phyloP scores from a whole-genome alignment of 2,888 invertebrate genomes.

The Diabrotica balteata region DNA sequence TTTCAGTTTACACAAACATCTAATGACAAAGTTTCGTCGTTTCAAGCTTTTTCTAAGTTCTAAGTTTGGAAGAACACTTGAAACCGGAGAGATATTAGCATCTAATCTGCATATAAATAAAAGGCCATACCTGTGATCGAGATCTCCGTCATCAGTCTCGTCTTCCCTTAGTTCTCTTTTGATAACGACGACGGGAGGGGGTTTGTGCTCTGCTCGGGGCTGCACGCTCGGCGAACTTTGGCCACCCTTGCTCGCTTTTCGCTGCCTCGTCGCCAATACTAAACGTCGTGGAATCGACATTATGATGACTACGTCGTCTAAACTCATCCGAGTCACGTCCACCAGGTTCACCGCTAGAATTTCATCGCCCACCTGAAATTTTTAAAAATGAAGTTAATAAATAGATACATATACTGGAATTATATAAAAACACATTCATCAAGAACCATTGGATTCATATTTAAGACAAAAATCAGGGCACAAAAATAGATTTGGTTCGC shows the following conservation, averaged over 20 bases:
- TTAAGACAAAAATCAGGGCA: too few species aligned
- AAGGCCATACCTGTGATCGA: conserved; percentile 54
- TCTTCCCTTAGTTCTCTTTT: conserved; percentile 88
- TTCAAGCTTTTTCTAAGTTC: too few species aligned
- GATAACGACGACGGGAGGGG: conserved; percentile 91
- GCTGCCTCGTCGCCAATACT: conserved; percentile 90
- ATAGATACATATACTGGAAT: too few species aligned
- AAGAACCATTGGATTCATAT: too few species aligned
- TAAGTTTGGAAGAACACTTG: too few species aligned
- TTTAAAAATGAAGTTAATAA: not conserved
- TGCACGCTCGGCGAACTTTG: conserved; percentile 66
- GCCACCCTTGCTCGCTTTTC: conserved; percentile 69
- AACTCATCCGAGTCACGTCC: conserved; percentile 95
- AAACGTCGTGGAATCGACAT: conserved; percentile 98
- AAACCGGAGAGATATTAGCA: too few species aligned
- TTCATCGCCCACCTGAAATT: conserved; percentile 89
- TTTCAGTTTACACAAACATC: too few species aligned
- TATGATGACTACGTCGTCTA: conserved; percentile 98
- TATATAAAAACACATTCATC: too few species aligned
- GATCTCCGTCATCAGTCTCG: conserved; percentile 72
- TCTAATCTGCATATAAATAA: too few species aligned
- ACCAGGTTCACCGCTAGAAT: conserved; percentile 98
- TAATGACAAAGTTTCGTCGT: too few species aligned
- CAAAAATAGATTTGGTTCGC: too few species aligned
- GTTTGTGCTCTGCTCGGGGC: conserved; percentile 79